Evolutionary conservation across 2,797 vertebrate species (phyloP).

Genomic region (Fistularia tabacaria): DNA sequence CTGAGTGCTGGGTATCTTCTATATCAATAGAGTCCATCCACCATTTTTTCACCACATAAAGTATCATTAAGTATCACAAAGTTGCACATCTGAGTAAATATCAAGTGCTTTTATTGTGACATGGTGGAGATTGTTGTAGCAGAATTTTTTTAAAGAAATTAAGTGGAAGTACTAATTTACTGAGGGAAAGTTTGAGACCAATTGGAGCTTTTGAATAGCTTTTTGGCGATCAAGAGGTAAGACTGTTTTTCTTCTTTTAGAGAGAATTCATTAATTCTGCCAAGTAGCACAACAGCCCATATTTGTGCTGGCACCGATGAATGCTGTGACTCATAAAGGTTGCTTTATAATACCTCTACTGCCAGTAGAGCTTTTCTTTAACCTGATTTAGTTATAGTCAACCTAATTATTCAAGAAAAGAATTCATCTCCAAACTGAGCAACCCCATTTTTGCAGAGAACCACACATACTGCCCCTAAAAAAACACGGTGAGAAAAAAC

Average conservation of each 20-base stretch:
- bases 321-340: constrained; percentile 60
- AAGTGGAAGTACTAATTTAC: constrained; percentile 22
- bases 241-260: constrained; percentile 54
- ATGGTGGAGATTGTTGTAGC: constrained; percentile 10
- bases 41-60: no score
- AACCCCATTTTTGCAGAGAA: not conserved
- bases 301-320: constrained; percentile 54
- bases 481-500: no score
- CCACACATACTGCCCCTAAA: not conserved
- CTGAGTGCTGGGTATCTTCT: no score
- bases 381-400: constrained; percentile 43
- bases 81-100: not conserved
- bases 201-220: constrained; percentile 40
- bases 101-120: constrained; percentile 6
- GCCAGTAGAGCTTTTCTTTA: constrained; percentile 38
- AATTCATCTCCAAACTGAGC: constrained; percentile 22
- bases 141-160: constrained; percentile 23
- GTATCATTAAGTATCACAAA: no score
- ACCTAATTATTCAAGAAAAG: constrained; percentile 48
- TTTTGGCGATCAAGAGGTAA: constrained; percentile 49
- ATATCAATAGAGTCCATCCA: no score
- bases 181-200: constrained; percentile 37
- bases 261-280: constrained; percentile 45
- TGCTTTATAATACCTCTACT: constrained; percentile 44
- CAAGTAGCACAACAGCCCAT: constrained; percentile 54